Evolutionary conservation across 2,888 invertebrate genomes (phyloP), one percentile per base, ranked within the genome.

Genomic region (Trissolcus japonicus): DNA sequence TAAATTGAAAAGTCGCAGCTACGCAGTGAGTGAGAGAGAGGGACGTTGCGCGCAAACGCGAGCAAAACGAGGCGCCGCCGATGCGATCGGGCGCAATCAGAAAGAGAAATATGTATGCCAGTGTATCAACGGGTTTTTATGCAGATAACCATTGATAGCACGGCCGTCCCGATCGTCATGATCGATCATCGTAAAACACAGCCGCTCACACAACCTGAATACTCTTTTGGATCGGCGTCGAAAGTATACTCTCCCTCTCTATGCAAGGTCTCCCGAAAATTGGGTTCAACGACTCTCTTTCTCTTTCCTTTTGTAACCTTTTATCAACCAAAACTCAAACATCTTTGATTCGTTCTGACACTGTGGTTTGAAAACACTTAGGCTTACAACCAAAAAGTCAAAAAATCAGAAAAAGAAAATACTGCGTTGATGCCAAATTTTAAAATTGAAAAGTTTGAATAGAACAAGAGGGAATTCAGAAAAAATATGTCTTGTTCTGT

Each of bases 51-150:
- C 50, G 54, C 19, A 57, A 43, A 43, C 13, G 69, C 14, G 59
- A 76, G 75, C 55, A 69, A 63, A 57, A 62, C 29, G 51, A 62
- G 57, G 65, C 78, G 77, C 68, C 69, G 79, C 79, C 80, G 79
- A 81, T 82, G 82, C 75, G 79, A 83, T 80, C 79, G 80, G 11
- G 1, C n/a, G 46, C 35, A 35, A 35, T 35, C 35, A 72, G 76
- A 46, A 57, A 55, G 78, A 65, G 68, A 69, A 69, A 76, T 78
- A 80, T 81, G 80, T 79, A 81, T 80, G 82, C 76, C 81, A 83
- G 80, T 83, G 79, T 82, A 81, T 82, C 83, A 82, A 79, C 80
- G 78, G 81, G 80, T 80, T 81, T 80, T 71, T 79, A 78, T 73
- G 65, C 59, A 57, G 65, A 78, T 78, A 75, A 74, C 76, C 68